Percentiles rank a stretch among this genome's conserved stretches.
These are phyloP conservation scores for Galago senegalensis DNA, from an alignment of 2,797 vertebrate genomes.

Conservation along the genomic window DNA sequence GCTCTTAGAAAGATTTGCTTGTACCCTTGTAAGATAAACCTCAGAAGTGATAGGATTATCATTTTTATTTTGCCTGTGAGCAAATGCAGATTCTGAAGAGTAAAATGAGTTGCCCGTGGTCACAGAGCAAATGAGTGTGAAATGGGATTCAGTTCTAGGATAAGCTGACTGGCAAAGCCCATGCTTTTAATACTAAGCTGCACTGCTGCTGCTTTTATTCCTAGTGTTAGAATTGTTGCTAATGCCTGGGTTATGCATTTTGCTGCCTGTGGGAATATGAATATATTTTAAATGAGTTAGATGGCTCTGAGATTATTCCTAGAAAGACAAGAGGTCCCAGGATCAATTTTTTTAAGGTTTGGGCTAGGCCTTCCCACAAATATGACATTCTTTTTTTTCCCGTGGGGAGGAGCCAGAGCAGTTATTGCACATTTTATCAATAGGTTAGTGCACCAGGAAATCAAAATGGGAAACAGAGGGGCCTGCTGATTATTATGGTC, in stretches of 20 bases:
- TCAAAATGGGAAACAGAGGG: background rate
- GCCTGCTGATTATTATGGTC: background rate
- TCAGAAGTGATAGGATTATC: too few species aligned
- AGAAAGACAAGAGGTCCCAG: background rate
- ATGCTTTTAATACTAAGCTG: background rate
- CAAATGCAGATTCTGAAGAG: background rate
- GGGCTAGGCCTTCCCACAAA: background rate
- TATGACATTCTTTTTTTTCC: background rate
- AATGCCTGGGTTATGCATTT: background rate
- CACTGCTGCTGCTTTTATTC: background rate
- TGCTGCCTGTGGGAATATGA: background rate
- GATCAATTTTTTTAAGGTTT: background rate
- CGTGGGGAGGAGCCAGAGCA: background rate
- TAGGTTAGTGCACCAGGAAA: background rate
- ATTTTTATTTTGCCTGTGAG: conserved; percentile 9
- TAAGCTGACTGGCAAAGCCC: background rate
- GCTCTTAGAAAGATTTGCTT: too few species aligned
- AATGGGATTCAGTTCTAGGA: background rate
- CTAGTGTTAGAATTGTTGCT: background rate
- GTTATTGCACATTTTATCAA: background rate
- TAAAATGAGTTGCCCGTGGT: background rate
- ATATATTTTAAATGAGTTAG: background rate
- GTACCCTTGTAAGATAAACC: too few species aligned
- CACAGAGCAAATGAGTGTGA: background rate
- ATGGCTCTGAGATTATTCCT: background rate